Evolutionary conservation across 1,140 invertebrate genomes (phyloP).

Genomic region (Mamestra configurata): DNA sequence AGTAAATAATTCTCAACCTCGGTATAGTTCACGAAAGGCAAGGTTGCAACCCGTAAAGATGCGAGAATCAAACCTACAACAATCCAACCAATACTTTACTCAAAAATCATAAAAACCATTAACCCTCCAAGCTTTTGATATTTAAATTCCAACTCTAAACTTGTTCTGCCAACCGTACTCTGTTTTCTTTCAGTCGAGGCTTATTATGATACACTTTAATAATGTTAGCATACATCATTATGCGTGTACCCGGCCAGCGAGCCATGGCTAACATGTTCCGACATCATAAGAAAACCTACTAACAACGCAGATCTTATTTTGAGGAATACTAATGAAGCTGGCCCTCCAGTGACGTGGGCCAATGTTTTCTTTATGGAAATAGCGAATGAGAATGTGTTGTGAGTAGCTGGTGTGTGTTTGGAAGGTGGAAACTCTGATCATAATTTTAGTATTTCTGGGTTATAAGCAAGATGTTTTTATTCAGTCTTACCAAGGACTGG

Average conservation of each 20-base stretch:
- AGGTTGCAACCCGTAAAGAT: too few species aligned
- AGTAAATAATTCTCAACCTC: too few species aligned
- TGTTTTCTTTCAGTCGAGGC: constrained; percentile 68
- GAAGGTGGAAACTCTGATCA: too few species aligned
- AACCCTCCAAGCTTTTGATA: too few species aligned
- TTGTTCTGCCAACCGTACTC: constrained; percentile 59
- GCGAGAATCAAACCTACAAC: too few species aligned
- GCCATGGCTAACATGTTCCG: constrained; percentile 63
- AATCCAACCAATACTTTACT: too few species aligned
- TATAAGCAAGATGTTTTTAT: too few species aligned
- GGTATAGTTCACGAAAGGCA: too few species aligned
- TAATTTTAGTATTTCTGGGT: too few species aligned
- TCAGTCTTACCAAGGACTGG: too few species aligned
- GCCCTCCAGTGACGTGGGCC: constrained; percentile 27
- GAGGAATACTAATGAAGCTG: constrained; percentile 64
- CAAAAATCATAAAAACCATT: not conserved
- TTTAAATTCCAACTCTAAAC: constrained; percentile 47
- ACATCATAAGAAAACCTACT: constrained; percentile 59
- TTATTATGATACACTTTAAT: constrained; percentile 80
- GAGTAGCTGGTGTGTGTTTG: not conserved
- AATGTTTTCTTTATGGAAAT: constrained; percentile 72
- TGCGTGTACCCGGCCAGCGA: constrained; percentile 72
- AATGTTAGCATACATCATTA: constrained; percentile 82
- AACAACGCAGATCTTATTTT: constrained; percentile 65
- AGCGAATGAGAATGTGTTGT: constrained; percentile 30